A percentile compares a stretch with the other conserved stretches of the same genome.
These are phyloP conservation scores for Rhagium mordax DNA, from an alignment of 2,888 invertebrate genomes.

Conservation along the genomic window DNA sequence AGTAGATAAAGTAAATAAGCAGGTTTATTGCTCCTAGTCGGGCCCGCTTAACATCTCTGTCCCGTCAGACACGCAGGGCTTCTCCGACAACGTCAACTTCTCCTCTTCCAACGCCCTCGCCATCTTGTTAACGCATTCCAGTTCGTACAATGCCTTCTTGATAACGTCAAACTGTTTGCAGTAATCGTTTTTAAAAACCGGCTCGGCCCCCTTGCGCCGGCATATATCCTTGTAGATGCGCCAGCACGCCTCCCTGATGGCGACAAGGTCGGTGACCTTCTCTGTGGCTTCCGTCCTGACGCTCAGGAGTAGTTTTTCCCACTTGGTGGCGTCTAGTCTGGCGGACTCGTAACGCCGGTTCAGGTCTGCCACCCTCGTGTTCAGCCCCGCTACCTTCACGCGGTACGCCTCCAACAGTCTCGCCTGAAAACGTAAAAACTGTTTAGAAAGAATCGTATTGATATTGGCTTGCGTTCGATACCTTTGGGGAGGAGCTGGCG, in stretches of 20 bases:
- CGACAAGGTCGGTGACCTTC: conserved; percentile 36
- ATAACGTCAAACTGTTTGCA: conserved; percentile 48
- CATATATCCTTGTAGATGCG: conserved; percentile 51
- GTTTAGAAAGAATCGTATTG: not conserved
- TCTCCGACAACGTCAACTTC: conserved; percentile 37
- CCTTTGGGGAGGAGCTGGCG: conserved; percentile 1
- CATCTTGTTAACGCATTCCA: conserved; percentile 44
- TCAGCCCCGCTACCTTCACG: conserved; percentile 35
- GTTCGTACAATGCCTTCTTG: conserved; percentile 47
- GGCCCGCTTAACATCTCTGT: not conserved
- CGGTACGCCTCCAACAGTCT: conserved; percentile 31
- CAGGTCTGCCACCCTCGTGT: conserved; percentile 39
- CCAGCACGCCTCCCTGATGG: conserved; percentile 42
- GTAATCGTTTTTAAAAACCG: conserved; percentile 37
- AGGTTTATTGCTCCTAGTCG: not conserved
- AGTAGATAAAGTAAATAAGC: too few species aligned
- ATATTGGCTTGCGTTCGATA: not conserved
- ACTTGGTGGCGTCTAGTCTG: conserved; percentile 35
- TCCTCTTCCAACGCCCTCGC: conserved; percentile 39
- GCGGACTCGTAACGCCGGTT: conserved; percentile 44
- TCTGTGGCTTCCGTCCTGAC: conserved; percentile 39
- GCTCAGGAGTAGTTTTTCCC: conserved; percentile 44
- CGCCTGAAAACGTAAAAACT: conserved; percentile 35
- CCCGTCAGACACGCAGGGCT: conserved; percentile 35
- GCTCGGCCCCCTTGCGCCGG: conserved; percentile 40